Evolutionary conservation across 64 coral and sea anemone genomes (phyloP), one percentile per base, ranked within the genome.

Genomic region (Stylophora pistillata): DNA sequence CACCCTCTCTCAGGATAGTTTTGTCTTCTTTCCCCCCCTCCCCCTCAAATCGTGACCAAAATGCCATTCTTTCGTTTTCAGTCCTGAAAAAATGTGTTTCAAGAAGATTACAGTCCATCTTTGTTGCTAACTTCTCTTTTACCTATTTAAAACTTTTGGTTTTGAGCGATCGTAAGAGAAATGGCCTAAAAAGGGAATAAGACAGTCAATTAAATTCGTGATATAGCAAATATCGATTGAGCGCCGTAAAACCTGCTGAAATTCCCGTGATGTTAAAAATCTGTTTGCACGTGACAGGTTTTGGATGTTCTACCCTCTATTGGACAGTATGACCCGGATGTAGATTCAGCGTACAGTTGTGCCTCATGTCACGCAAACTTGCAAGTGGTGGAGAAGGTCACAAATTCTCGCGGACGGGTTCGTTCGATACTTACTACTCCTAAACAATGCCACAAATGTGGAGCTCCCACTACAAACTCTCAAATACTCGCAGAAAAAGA

Each of bases 301-400:
- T 41, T 66, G 27, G 90, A 92, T 21, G 82, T 92, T 13, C 80
- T 92, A 28, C 90, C 90, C 30, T 62, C 81, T 17, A 92, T 92
- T 78, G 90, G 82, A 27, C 73, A 77, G 57, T 77, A 26, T 18
- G 20, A 62, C 21, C 55, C 83, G 0, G 82, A 92, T 21, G 53
- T 78, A 9, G 63, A 73, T 25, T 60, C 82, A 63, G 81, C 10
- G 26, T 92, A 68, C 73, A 58, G 13, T 1, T 92, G 90, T 17
- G 27, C 73, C 3, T 65, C 31, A 21, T 92, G 90, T 79, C 58
- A 76, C 56, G 82, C 63, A 30, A 92, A 20, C 47, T 18, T 92
- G 25, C 81, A 60, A 56, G 79, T 92, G 26, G 6, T 58, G 21
- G 81, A 86, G 26, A 78, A 92, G 30, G 53, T 70, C 41, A 71